Base-by-base conservation (phyloP, 2,888 invertebrate species). In the Embidobia sp. region DNA sequence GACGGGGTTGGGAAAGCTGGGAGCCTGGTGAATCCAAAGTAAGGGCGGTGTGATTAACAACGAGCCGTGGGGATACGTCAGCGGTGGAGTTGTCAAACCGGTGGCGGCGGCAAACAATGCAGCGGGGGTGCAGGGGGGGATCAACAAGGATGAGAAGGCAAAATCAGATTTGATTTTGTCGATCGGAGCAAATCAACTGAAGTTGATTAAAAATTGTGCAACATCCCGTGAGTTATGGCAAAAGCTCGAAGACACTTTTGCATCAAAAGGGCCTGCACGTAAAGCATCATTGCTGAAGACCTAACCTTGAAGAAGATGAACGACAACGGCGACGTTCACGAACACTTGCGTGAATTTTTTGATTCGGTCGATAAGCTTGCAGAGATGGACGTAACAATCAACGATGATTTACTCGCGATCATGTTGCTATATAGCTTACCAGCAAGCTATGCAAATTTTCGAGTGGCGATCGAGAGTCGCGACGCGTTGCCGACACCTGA, bases 301-400 rank as follows among this genome's bases (percentile, higher is more conserved):
- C 55, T 76, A 11, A 78, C 59, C 10, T 31, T 70, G 15, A 18
- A 70, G 4, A 76, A 76, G 48, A 76, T 76, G 75, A 11, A 5
- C n/a, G 61, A 55, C 6, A 18, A 16, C 18, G 59, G 37, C 1
- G 49, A 63, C 27, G 40, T 40, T 0, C 40, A 26, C 4, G 63
- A 74, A n/a, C 55, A 74, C 31, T 16, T 48, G n/a, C 7, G 16
- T n/a, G 8, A 48, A 1, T 48, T n/a, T n/a, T 48, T 48, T n/a
- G 29, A 61, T 19, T 67, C 55, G 3, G 74, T 77, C 3, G 75
- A 75, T 7, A 75, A 75, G 22, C 35, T 75, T 2, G 46, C 49
- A 1, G 63, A 75, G 4, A 64, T 77, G 51, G 66, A 73, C 8
- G 40, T 77, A 1, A 27, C 6, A 1, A 73, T 77, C 3, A 66